Evolutionary conservation across 1,140 invertebrate species (phyloP), one percentile per base, ranked within the genome.

Genomic region (Neelides sp.): DNA sequence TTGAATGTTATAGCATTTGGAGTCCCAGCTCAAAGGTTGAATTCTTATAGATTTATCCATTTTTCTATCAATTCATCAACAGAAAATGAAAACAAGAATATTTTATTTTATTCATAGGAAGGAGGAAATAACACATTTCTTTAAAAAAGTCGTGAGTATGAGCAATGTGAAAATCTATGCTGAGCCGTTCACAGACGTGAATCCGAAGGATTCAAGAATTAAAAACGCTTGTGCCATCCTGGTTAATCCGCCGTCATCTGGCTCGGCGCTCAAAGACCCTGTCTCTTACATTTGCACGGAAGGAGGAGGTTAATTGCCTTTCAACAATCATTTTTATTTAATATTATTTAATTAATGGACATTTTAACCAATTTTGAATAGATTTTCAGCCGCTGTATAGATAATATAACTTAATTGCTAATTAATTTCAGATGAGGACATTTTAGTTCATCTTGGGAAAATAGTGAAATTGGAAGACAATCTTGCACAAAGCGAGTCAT

Each of bases 191-290:
- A 24, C 27, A 2, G 20, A 40, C 13, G 37, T 57, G 37, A 20
- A 39, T 19, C 44, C 37, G n/a, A 49, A 48, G 27, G 54, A 57
- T 52, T 32, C 50, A 0, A 35, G 50, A 35, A 23, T 57, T 2
- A 42, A 43, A 1, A 44, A 44, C 23, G 46, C 44, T 28, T 48
- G 49, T 40, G 54, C 50, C 12, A 49, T 57, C 35, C 23, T 57
- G 1, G 54, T 57, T 2, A 57, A 57, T 49, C 50, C 54, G n/a
- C 54, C 54, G 1, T 52, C 50, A 13, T 45, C 54, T 1, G 54
- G 54, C 0, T 57, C 54, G 17, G 54, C 54, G 17, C 36, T 57
- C 3, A 57, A 57, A 49, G 54, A 57, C 46, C 54, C 54, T 4
- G 54, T 57, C 0, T 39, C 54, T 7, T 57, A 57, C 17, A 39